A percentile compares a stretch with the other conserved stretches of the same genome.
Conservation (phyloP, 2,797 vertebrate genomes). For the Rhyacichthys aspro region DNA sequence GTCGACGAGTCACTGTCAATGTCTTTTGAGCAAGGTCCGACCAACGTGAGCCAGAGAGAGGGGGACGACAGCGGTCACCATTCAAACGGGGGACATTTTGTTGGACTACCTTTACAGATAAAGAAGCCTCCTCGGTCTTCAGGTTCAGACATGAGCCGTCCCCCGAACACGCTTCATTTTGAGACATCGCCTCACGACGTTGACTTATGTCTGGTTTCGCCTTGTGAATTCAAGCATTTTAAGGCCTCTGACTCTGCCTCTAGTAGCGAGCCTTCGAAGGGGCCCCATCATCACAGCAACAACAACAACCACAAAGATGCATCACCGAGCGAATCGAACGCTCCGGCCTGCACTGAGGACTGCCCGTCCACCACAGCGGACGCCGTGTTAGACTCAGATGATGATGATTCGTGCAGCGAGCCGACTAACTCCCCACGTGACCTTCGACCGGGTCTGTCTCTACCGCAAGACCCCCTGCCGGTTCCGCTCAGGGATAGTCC, state of each 20-base stretch:
- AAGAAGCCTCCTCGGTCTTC: constrained; percentile 79
- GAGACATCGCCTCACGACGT: constrained; percentile 85
- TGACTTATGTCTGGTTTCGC: constrained; percentile 94
- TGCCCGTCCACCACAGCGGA: constrained; percentile 87
- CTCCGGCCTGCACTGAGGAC: constrained; percentile 82
- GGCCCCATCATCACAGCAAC: constrained; percentile 65
- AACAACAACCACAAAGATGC: constrained; percentile 73
- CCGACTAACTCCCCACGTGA: constrained; percentile 59
- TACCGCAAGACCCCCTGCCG: constrained; percentile 82
- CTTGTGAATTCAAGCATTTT: constrained; percentile 94
- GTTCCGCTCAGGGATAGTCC: constrained; percentile 85
- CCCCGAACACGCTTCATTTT: constrained; percentile 74
- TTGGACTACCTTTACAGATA: constrained; percentile 82
- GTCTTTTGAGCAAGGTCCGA: constrained; percentile 93
- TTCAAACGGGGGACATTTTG: constrained; percentile 70
- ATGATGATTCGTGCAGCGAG: constrained; percentile 78
- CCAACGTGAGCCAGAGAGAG: constrained; percentile 82
- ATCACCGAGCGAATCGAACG: constrained; percentile 88
- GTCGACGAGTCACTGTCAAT: constrained; percentile 95
- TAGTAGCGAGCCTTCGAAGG: constrained; percentile 84
- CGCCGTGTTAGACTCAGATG: constrained; percentile 87
- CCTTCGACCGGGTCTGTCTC: constrained; percentile 46
- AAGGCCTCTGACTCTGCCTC: constrained; percentile 78
- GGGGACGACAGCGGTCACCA: constrained; percentile 70
- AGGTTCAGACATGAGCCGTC: constrained; percentile 67